Evolutionary conservation across 2,797 vertebrate genomes (phyloP).

Genomic region (Capromys pilorides): DNA sequence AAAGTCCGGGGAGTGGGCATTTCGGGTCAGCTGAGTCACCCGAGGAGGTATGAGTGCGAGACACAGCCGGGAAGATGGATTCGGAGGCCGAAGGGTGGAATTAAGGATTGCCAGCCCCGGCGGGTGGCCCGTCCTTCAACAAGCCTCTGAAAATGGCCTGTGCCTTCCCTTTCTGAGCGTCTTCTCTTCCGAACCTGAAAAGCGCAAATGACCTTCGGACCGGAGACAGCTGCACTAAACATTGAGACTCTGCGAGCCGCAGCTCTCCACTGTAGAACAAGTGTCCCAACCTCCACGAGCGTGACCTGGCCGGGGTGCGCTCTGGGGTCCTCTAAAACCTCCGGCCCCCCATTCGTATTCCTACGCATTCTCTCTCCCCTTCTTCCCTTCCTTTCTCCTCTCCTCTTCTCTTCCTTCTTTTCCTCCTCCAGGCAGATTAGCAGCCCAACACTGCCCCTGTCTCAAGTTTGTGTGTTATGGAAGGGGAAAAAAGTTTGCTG

Average conservation of each 20-base stretch:
- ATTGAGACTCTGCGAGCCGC: not conserved
- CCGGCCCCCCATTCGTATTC: not conserved
- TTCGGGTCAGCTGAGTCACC: constrained; percentile 76
- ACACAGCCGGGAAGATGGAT: constrained; percentile 66
- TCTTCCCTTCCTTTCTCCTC: no score
- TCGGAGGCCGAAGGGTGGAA: constrained; percentile 71
- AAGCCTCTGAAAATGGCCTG: constrained; percentile 24
- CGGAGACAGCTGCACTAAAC: not conserved
- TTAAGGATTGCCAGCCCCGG: constrained; percentile 73
- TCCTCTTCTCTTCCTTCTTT: not conserved
- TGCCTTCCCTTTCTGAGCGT: not conserved
- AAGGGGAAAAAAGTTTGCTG: constrained; percentile 21
- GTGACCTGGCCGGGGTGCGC: not conserved
- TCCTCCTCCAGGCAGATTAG: not conserved
- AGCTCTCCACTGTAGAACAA: not conserved
- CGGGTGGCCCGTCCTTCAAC: constrained; percentile 39
- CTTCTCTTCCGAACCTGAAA: not conserved
- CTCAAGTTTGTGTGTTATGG: no score
- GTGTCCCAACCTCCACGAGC: not conserved
- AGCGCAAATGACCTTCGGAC: constrained; percentile 57
- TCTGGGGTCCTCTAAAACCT: not conserved
- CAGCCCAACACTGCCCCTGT: no score
- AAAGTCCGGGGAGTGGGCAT: constrained; percentile 60
- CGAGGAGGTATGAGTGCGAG: constrained; percentile 70
- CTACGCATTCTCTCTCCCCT: no score